phyloP scores from a whole-genome alignment of 2,113 vertebrate genomes.

The Mionectes macconnelli region DNA sequence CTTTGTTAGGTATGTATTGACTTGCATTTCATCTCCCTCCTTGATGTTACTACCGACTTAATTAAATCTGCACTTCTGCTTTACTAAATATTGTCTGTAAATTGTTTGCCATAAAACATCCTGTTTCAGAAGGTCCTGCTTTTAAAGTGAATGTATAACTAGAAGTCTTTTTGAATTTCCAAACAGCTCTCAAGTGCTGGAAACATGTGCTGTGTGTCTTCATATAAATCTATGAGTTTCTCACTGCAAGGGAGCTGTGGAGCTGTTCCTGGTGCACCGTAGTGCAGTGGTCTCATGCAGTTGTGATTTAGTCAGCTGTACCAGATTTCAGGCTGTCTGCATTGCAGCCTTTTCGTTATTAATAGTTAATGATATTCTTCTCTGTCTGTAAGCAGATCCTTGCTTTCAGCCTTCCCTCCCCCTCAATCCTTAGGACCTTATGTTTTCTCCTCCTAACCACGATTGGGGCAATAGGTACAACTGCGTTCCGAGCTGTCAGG shows the following conservation, averaged over 20 bases:
- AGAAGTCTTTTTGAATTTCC: background rate
- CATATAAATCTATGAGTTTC: background rate
- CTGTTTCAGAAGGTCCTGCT: background rate
- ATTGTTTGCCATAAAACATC: background rate
- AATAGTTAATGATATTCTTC: constrained; percentile 63
- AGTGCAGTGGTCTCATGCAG: background rate
- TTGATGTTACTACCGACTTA: background rate
- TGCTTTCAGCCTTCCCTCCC: background rate
- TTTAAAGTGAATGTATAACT: background rate
- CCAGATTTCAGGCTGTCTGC: constrained; percentile 61
- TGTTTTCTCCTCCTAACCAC: background rate
- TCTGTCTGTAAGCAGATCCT: constrained; percentile 39
- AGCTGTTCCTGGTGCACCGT: background rate
- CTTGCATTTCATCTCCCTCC: background rate
- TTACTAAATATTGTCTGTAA: background rate
- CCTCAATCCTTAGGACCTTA: background rate
- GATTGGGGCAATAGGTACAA: background rate
- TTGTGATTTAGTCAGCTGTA: constrained; percentile 57
- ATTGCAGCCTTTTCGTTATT: constrained; percentile 66
- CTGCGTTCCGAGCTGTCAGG: background rate
- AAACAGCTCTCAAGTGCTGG: background rate
- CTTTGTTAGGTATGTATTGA: background rate
- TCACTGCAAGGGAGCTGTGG: background rate
- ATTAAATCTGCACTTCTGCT: background rate
- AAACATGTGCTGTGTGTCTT: background rate